These are phyloP conservation scores for Acleris cristana DNA, from an alignment of 2,888 invertebrate species.

Conservation along the genomic window DNA sequence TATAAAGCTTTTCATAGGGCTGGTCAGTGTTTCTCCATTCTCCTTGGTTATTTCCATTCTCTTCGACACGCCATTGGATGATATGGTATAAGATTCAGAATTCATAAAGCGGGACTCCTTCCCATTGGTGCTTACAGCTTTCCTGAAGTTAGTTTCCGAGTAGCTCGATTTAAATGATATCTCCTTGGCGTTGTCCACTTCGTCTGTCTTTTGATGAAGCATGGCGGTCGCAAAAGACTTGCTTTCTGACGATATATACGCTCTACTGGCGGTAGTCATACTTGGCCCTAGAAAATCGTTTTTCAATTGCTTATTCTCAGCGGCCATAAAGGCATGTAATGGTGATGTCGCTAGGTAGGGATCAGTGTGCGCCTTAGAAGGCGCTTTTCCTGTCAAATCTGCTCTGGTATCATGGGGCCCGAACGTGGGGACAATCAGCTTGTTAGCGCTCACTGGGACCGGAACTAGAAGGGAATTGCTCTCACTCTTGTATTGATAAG, in stretches of 20 bases:
- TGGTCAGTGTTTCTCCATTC: slow-evolving; percentile 73
- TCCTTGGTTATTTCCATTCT: slow-evolving; percentile 77
- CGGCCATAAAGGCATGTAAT: slow-evolving; percentile 76
- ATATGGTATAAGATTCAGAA: slow-evolving; percentile 76
- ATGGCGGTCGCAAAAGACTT: slow-evolving; percentile 74
- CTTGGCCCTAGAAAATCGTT: slow-evolving; percentile 78
- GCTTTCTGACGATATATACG: slow-evolving; percentile 71
- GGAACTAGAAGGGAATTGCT: slow-evolving; percentile 76
- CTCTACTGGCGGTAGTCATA: slow-evolving; percentile 74
- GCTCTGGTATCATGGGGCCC: slow-evolving; percentile 76
- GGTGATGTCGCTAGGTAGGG: slow-evolving; percentile 72
- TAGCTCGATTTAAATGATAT: slow-evolving; percentile 79
- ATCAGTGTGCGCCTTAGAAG: slow-evolving; percentile 80
- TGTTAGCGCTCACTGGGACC: slow-evolving; percentile 77
- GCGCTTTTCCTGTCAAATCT: slow-evolving; percentile 79
- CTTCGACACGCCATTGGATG: slow-evolving; percentile 76
- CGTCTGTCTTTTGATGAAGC: slow-evolving; percentile 71
- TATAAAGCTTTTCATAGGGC: slow-evolving; percentile 90
- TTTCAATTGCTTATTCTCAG: slow-evolving; percentile 77
- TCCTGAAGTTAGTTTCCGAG: slow-evolving; percentile 77
- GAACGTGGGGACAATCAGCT: slow-evolving; percentile 82
- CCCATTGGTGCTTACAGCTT: slow-evolving; percentile 66
- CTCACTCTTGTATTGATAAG: slow-evolving; percentile 74
- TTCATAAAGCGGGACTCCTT: slow-evolving; percentile 63
- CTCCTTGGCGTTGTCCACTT: slow-evolving; percentile 73